phyloP scores from a whole-genome alignment of 2,888 invertebrate genomes.

The Nymphalis polychloros region DNA sequence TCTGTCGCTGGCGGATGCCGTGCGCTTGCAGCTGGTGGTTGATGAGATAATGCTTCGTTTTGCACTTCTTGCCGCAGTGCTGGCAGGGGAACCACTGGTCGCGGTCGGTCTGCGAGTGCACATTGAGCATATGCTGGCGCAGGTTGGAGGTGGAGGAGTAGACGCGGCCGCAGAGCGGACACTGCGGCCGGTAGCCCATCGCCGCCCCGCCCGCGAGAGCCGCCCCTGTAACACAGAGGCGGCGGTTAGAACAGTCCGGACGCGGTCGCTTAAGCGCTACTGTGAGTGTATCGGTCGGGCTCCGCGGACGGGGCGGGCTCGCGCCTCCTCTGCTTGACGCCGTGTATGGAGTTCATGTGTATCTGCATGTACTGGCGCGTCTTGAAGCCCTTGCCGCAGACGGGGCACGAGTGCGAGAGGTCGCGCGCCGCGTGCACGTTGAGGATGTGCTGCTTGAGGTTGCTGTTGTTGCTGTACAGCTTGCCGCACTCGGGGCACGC shows the following conservation, averaged over 20 bases:
- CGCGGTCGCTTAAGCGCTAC: constrained; percentile 66
- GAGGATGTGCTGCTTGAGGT: constrained; percentile 86
- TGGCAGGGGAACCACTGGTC: constrained; percentile 87
- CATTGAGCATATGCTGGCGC: constrained; percentile 89
- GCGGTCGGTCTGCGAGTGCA: constrained; percentile 86
- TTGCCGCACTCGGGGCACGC: constrained; percentile 86
- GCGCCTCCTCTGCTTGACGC: constrained; percentile 83
- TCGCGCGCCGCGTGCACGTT: constrained; percentile 85
- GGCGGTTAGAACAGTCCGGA: constrained; percentile 72
- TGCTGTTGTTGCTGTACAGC: constrained; percentile 85
- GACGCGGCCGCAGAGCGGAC: constrained; percentile 86
- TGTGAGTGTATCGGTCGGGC: constrained; percentile 63
- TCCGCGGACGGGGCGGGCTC: constrained; percentile 64
- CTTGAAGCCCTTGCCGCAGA: constrained; percentile 85
- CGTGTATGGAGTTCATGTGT: constrained; percentile 85
- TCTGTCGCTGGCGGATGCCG: constrained; percentile 86
- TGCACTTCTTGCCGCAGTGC: constrained; percentile 88
- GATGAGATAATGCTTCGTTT: constrained; percentile 89
- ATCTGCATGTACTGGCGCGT: constrained; percentile 87
- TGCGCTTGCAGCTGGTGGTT: constrained; percentile 89
- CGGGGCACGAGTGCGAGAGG: constrained; percentile 83
- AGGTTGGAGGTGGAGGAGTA: constrained; percentile 88
- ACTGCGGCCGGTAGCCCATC: constrained; percentile 83
- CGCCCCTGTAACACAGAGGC: constrained; percentile 86
- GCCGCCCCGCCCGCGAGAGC: constrained; percentile 81